These are phyloP conservation scores for Holotrichia oblita DNA, from an alignment of 1,140 invertebrate genomes.

Conservation along the genomic window DNA sequence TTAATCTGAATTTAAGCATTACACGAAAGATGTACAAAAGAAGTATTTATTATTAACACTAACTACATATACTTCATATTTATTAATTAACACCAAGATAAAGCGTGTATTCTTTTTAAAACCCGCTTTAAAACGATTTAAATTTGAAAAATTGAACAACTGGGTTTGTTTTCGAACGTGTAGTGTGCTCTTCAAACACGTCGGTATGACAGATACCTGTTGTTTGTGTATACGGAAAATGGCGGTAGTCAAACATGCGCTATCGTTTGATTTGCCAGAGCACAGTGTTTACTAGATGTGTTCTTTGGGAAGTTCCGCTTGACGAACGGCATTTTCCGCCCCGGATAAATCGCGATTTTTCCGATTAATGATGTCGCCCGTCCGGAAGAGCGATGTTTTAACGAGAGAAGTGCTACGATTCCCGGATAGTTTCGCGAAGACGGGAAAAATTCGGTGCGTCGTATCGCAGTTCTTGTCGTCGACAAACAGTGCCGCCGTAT, in stretches of 20 bases:
- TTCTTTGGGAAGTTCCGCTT: conserved; percentile 58
- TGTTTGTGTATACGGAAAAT: conserved; percentile 53
- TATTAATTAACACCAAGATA: neutral
- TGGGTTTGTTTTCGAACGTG: neutral
- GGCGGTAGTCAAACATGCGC: conserved; percentile 59
- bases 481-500: neutral
- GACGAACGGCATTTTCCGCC: conserved; percentile 1
- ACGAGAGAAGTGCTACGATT: conserved; percentile 24
- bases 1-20: neutral
- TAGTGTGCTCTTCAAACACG: conserved; percentile 37
- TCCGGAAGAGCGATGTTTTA: neutral
- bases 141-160: too few species aligned
- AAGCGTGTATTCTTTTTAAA: too few species aligned
- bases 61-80: too few species aligned
- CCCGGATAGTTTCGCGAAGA: conserved; percentile 13
- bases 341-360: conserved; percentile 22
- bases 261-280: conserved; percentile 57
- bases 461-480: neutral
- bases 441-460: conserved; percentile 25
- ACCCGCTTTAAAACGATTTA: too few species aligned
- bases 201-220: conserved; percentile 56
- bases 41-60: neutral
- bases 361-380: neutral
- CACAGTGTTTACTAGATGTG: conserved; percentile 64
- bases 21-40: neutral